Evolutionary conservation across 2,888 invertebrate species (phyloP), one percentile per base, ranked within the genome.

Genomic region (Drosophila borealis): DNA sequence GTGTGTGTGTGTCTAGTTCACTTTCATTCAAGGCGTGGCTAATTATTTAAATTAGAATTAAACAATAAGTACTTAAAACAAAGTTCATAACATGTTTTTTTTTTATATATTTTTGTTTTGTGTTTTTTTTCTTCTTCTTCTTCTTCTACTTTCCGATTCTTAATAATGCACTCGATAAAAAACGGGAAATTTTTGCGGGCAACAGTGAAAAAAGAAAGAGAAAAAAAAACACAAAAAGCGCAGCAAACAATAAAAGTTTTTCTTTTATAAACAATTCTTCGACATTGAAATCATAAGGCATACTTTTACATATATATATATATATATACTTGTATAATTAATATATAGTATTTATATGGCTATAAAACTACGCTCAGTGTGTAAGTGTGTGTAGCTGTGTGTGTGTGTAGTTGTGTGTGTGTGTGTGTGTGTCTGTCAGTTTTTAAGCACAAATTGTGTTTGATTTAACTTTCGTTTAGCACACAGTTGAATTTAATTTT

Each of bases 51-150:
- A 80, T 63, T 70, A 71, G 25, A 80, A 86, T 86, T 88, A 88
- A 88, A 84, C 76, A 86, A 88, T 84, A 84, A 84, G 83, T 84
- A 84, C 83, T 84, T 84, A 84, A 88, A 88, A 78, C 78, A 86
- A 88, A 88, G 80, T 86, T 86, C 71, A 84, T 84, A 84, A 88
- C 87, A 88, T 80, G 57, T 85, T 75, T 45, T 57, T 63, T 57
- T 60, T 33, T 60, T 63, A 21, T 21, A 69, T 50, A 10, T 9
- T 33, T 33, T 33, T 34, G 8, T 34, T 25, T 17, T 17, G 17
- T 17, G 3, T 62, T 71, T 36, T 29, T 42, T 34, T 42, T 55
- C 63, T 39, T 41, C 60, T 61, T 70, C 57, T 42, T 55, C 63
- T 39, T 41, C 60, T 61, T 70, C 57, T 53, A 39, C 53, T 25